Evolutionary conservation across 2,797 vertebrate genomes (phyloP).

Genomic region (Vireo griseus): DNA sequence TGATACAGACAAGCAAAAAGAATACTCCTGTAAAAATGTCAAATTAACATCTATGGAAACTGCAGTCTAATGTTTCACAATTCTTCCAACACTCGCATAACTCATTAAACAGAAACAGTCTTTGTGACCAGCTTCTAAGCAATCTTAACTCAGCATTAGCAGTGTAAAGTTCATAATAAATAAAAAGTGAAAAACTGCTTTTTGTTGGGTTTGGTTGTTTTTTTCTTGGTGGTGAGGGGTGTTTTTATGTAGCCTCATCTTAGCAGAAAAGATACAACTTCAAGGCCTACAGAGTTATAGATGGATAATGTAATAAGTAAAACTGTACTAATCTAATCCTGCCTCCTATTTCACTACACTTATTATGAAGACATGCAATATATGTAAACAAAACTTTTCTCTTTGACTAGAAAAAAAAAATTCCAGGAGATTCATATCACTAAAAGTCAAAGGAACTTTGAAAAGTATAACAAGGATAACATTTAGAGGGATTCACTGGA

Average conservation of each 20-base stretch:
- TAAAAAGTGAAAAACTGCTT: background rate
- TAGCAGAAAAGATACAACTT: background rate
- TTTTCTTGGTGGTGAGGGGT: background rate
- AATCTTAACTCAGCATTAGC: background rate
- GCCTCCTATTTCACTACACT: background rate
- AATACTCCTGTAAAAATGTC: background rate
- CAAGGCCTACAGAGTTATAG: background rate
- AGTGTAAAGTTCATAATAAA: background rate
- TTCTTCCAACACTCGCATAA: conserved; percentile 17
- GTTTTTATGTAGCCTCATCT: background rate
- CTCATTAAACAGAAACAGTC: conserved; percentile 22
- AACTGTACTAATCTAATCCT: background rate
- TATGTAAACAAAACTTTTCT: background rate
- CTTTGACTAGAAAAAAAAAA: background rate
- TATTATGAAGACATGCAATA: background rate
- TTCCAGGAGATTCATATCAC: background rate
- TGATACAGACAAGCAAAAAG: background rate
- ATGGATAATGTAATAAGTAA: background rate
- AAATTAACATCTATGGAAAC: conserved; percentile 34
- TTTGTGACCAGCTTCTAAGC: background rate
- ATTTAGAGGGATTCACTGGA: background rate
- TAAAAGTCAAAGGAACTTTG: background rate
- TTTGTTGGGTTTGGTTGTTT: background rate
- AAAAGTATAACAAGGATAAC: background rate
- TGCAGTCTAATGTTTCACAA: conserved; percentile 20